Evolutionary conservation across 37 sponge, comb jelly and placozoan species (phyloP), one percentile per base, ranked within the genome.

Genomic region (Aplysina aerophoba): DNA sequence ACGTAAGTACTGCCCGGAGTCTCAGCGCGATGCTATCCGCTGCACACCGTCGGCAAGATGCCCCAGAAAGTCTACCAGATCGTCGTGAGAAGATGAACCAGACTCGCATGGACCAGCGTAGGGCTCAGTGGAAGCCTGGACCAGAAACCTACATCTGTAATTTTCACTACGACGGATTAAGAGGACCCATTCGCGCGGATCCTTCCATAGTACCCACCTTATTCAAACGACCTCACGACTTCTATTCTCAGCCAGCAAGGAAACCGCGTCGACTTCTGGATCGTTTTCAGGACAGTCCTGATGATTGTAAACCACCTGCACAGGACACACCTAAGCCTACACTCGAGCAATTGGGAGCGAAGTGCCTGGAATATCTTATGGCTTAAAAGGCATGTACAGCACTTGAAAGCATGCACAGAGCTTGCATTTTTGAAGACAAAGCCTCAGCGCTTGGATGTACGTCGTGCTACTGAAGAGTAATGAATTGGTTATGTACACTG

Each of bases 21-120:
- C 50, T 3, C n/a, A 44, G 50, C 50, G 50, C 50, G 50, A 11
- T 44, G 8, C 50, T 44, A 8, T 44, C 3, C n/a, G 50, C 78
- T 40, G 21, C 78, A 75, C 78, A 75, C 39, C 50, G 41, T 75
- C 4, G 54, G 54, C n/a, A 75, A 75, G 53, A 75, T 75, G 78
- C 44, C n/a, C 37, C 13, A 40, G 1, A 44, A 75, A 41, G 54
- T 75, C 13, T 75, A 75, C 25, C 16, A 36, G 16, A 54, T 41
- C 53, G 78, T 75, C 22, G 78, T 75, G 1, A 24, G 22, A 17
- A 75, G 78, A 5, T 75, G 21, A 75, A 41, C 22, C 37, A 75
- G 24, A 75, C 78, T 37, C 37, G 78, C 16, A 41, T 15, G 39
- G 53, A 24, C n/a, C 4, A 2, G 15, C 8, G n/a, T 16, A 15